Base-by-base conservation (phyloP, 2,888 invertebrate species). In the Lomographa bimaculata region DNA sequence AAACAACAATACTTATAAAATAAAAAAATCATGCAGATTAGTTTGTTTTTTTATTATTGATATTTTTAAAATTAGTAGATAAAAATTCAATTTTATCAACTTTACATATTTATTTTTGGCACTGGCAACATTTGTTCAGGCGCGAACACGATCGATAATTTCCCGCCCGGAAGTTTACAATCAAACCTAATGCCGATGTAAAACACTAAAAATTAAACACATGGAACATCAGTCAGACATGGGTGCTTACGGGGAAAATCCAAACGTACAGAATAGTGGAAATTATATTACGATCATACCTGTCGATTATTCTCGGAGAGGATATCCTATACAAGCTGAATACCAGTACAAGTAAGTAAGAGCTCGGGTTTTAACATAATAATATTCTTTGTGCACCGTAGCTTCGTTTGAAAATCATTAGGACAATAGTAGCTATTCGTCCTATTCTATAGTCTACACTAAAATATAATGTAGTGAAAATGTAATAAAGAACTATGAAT, bases 211-310 rank as follows among this genome's bases (percentile, higher is more conserved):
- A 10, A 4, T 8, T 3, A 2, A 17, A 39, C 69, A 68, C 69
- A 89, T 87, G 87, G 85, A 87, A 70, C 86, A 81, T 58, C 80
- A 82, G 60, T 71, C 83, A 19, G 84, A 85, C 30, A 89, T 89
- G 86, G 86, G 86, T 38, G 83, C 80, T 25, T 89, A 87, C 54
- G 86, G 85, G 37, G 89, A 89, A 57, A 87, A 75, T 64, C 76
- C 84, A 1, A 89, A 81, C 54, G 86, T 84, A 14, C 87, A 87
- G 59, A 87, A 86, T 47, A 86, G 79, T 62, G 86, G 90, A 43
- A 90, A 89, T 69, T 91, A 90, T 58, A 90, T 91, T 20, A 91
- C 91, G 8, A 91, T 91, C 18, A 91, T 91, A 46, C 91, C 91
- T 1, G 91, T 91, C 18, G 91, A 91, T 51, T 91, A 91, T 71